Base-by-base conservation (phyloP, 2,797 vertebrate species). In the Pseudochaenichthys georgianus region DNA sequence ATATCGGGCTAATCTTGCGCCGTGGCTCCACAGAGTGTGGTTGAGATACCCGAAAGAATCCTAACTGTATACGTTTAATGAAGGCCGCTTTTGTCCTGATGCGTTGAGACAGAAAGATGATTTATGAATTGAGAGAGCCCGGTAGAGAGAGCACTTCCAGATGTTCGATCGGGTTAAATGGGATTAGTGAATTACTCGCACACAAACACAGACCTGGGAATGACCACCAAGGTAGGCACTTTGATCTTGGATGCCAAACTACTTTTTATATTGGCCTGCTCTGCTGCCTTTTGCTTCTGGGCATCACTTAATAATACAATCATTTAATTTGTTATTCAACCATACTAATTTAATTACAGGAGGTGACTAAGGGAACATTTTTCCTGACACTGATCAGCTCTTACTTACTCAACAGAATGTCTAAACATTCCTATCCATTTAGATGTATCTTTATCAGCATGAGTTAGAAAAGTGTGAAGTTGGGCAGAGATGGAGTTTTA, bases 101-200 rank as follows among this genome's bases (percentile, higher is more conserved):
- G 81, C 50, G 55, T 54, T 89, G 81, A 87, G 82, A 89, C 60
- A 12, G 68, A 87, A 83, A 31, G 68, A 80, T 73, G 69, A 91
- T 91, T 92, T 93, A 91, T 92, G 85, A 91, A 93, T 92, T 58
- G 72, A 87, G 85, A 89, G 76, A 16, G 84, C 79, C 70, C 41
- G 5, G 55, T 65, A 65, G 62, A 87, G 85, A 92, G 85, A 93
- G 69, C 79, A 70, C 67, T 90, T 92, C 90, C 93, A 94, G 90
- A 94, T 94, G 92, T 94, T 90, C 90, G 87, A 93, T 83, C 84
- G 62, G 84, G 79, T 89, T 87, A 86, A 87, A 82, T 84, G 77
- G 86, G 82, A 89, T 90, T 86, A 79, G 83, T 51, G 52, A 75
- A 80, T 63, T 54, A 71, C 73, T 58, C 64, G 46, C 64, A 67